Conservation (phyloP, 2,797 vertebrate species). For the Iguana delicatissima region DNA sequence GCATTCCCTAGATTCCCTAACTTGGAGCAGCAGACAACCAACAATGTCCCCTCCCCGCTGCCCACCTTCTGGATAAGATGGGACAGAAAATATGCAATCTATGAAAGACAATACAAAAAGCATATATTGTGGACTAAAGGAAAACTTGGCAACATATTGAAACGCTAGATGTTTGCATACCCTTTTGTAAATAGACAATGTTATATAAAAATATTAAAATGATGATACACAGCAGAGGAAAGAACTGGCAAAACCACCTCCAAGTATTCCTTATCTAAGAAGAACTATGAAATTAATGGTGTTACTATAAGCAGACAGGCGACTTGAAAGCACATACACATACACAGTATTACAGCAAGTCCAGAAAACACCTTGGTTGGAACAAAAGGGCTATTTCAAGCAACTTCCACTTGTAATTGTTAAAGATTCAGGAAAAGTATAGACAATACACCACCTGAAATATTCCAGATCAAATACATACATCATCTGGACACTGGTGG, state of each 20-base stretch:
- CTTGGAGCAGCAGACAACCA: not conserved
- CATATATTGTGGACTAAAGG: not conserved
- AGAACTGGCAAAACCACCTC: too few species aligned
- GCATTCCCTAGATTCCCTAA: not conserved
- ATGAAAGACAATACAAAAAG: not conserved
- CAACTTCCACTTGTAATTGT: not conserved
- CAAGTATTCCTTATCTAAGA: too few species aligned
- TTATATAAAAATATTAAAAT: conserved; percentile 35
- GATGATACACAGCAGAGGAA: not conserved
- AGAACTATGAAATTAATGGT: too few species aligned
- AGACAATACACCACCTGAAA: not conserved
- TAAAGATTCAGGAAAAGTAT: not conserved
- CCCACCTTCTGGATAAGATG: not conserved
- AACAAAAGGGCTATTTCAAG: conserved; percentile 1
- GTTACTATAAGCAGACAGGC: too few species aligned
- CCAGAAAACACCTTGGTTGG: not conserved
- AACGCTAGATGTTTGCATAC: not conserved
- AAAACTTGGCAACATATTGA: conserved; percentile 16
- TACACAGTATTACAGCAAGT: conserved; percentile 4
- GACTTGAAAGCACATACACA: not conserved
- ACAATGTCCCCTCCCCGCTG: too few species aligned
- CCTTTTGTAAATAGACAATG: conserved; percentile 17
- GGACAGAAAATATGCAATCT: not conserved
- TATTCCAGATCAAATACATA: not conserved
- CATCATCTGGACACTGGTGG: not conserved